Evolutionary conservation across 2,888 invertebrate genomes (phyloP), one percentile per base, ranked within the genome.

Genomic region (Amphimallon solstitiale): DNA sequence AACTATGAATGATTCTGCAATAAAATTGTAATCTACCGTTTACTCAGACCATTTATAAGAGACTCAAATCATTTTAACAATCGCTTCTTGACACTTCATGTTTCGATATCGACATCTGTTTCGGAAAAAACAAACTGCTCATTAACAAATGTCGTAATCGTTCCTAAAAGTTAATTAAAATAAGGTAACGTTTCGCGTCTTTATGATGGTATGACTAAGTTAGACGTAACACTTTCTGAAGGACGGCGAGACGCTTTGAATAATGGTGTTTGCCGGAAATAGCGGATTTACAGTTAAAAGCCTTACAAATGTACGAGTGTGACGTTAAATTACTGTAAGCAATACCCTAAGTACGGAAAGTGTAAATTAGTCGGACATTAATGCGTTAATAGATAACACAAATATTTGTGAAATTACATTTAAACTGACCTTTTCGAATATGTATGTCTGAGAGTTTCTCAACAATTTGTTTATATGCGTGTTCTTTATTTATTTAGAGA

Each of bases 251-350:
- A 29, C 17, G 29, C 19, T 14, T 43, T 56, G 43, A 40, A 15
- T 43, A 59, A 59, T 43, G 21, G 56, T 14, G 43, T 43, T 59
- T 59, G 23, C 43, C 56, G 56, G 56, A 45, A 59, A 59, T 45
- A 45, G 43, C 56, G 56, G 43, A 59, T 45, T 59, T 59, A 59
- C 45, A 45, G 29, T 43, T 56, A 56, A 56, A 15, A 17, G 52
- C 14, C 15, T 49, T 29, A 29, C 9, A 7, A 29, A 29, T 29
- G 29, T 29, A 29, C 29, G n/a, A n/a, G n/a, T n/a, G n/a, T n/a
- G n/a, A 29, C 29, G 29, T 9, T 29, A 29, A 29, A 45, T 45
- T 19, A 45, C 45, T n/a, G 45, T 45, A 45, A 45, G 17, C 19
- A 19, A n/a, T 7, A 45, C 10, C n/a, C 17, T 15, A 45, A 45